Percentiles rank a stretch among this genome's conserved stretches.
Evolutionary conservation across 2,797 vertebrate genomes (phyloP).

Genomic region (Gouania willdenowi): DNA sequence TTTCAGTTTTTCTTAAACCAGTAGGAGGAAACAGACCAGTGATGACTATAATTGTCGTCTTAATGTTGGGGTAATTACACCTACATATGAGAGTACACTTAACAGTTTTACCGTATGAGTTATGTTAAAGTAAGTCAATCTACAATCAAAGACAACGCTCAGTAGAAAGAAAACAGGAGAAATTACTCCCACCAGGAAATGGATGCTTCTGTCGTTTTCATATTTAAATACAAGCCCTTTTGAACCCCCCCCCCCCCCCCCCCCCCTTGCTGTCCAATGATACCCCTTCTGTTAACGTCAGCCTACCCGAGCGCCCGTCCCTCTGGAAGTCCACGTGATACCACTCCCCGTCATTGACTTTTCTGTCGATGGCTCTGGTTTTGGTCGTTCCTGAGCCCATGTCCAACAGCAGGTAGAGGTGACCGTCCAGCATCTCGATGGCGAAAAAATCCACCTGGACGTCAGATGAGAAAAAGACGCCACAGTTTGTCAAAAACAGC

Average conservation of each 20-base stretch:
- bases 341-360: constrained; percentile 98
- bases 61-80: constrained; percentile 5
- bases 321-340: constrained; percentile 98
- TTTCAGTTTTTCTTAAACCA: neutral
- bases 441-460: constrained; percentile 98
- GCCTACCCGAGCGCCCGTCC: constrained; percentile 91
- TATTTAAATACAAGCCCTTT: neutral
- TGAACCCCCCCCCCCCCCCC: constrained; percentile 1
- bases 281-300: too few relatives aligned
- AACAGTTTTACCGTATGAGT: constrained; percentile 1
- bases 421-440: constrained; percentile 97
- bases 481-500: too few relatives aligned
- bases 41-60: constrained; percentile 9
- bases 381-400: constrained; percentile 99
- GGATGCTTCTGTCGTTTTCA: too few relatives aligned
- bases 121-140: constrained; percentile 4
- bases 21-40: neutral
- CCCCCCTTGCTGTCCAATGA: neutral
- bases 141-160: too few relatives aligned
- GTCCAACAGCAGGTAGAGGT: constrained; percentile 93
- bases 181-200: too few relatives aligned
- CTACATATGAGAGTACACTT: constrained; percentile 10
- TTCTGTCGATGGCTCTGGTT: constrained; percentile 91
- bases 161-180: too few relatives aligned
- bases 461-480: too few relatives aligned